Percentiles rank a stretch among this genome's conserved stretches.
These are phyloP conservation scores for Neolamprologus kungweensis DNA, from an alignment of 2,113 vertebrate species.

Conservation along the genomic window DNA sequence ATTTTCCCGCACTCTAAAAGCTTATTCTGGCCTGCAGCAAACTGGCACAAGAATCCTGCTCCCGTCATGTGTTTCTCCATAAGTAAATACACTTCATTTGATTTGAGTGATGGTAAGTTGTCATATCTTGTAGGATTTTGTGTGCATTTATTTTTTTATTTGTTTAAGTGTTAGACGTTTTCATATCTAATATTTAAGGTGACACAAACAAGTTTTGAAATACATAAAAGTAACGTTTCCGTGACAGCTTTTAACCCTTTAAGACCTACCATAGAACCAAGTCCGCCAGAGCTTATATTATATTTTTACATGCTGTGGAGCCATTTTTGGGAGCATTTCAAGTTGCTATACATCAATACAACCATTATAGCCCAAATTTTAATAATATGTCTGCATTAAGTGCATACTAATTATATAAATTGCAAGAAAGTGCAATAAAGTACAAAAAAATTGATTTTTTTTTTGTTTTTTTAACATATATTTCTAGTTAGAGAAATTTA, in stretches of 20 bases:
- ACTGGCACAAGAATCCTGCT: background rate
- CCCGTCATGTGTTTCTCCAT: rapidly evolving
- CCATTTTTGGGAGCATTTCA: no score
- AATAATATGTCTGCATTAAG: rapidly evolving
- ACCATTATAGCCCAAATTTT: rapidly evolving
- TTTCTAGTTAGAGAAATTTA: no score
- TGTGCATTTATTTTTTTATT: background rate
- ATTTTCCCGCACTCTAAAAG: background rate
- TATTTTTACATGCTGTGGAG: rapidly evolving
- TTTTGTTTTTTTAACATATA: no score
- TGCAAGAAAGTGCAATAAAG: rapidly evolving
- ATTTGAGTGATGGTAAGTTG: background rate
- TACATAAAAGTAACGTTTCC: background rate
- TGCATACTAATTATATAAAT: rapidly evolving
- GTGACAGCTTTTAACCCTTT: background rate
- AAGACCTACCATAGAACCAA: no score
- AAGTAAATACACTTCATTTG: background rate
- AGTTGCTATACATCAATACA: no score
- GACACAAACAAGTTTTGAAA: background rate
- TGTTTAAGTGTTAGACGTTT: background rate
- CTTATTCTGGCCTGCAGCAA: background rate
- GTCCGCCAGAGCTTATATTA: rapidly evolving
- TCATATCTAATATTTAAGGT: background rate
- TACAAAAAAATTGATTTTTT: no score
- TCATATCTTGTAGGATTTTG: background rate